These are phyloP conservation scores for Drosophila paulistorum DNA, from an alignment of 1,140 invertebrate species.

Conservation along the genomic window DNA sequence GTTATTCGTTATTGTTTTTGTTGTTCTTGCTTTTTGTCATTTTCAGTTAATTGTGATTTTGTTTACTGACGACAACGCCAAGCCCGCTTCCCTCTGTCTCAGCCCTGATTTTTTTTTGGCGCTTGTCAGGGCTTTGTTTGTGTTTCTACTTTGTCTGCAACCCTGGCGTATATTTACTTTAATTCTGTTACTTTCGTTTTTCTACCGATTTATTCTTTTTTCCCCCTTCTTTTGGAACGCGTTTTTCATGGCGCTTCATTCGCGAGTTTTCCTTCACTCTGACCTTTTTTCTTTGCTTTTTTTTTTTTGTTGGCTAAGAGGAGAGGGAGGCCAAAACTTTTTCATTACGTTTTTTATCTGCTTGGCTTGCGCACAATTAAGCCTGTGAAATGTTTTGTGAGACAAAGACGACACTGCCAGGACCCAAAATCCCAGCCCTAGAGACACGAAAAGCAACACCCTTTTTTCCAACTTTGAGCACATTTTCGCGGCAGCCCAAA, in stretches of 20 bases:
- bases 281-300: constrained; percentile 19
- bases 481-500: constrained; percentile 44
- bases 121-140: constrained; percentile 57
- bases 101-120: background rate
- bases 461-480: constrained; percentile 72
- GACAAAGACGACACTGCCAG: constrained; percentile 31
- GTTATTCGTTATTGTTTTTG: constrained; percentile 33
- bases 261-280: constrained; percentile 3
- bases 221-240: constrained; percentile 62
- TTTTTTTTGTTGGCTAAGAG: background rate
- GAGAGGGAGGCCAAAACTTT: constrained; percentile 57
- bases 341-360: constrained; percentile 75
- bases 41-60: constrained; percentile 80
- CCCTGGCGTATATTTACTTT: constrained; percentile 72
- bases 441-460: constrained; percentile 44
- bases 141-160: constrained; percentile 70
- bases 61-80: constrained; percentile 62
- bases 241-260: constrained; percentile 37
- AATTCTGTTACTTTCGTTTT: constrained; percentile 62
- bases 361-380: constrained; percentile 75
- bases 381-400: constrained; percentile 70
- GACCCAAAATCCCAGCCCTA: constrained; percentile 27
- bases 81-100: constrained; percentile 8
- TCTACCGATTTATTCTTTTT: constrained; percentile 52
- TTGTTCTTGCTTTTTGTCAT: constrained; percentile 56